Evolutionary conservation across 2,113 vertebrate species (phyloP).

Genomic region (Mustela lutreola): DNA sequence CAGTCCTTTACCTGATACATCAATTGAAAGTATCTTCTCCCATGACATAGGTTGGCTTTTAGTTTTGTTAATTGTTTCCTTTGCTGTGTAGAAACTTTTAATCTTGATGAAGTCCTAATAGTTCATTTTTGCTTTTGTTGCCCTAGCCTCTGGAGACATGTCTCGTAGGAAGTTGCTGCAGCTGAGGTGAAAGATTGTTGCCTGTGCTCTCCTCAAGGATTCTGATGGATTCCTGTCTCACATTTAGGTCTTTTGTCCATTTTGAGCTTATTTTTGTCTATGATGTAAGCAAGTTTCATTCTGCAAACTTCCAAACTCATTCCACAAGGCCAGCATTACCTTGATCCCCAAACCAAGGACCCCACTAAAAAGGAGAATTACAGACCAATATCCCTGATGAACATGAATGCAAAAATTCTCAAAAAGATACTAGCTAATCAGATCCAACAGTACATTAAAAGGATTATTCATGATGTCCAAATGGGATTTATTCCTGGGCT

Average conservation of each 20-base stretch:
- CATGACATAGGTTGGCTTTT: background rate
- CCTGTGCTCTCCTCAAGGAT: background rate
- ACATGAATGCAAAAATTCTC: background rate
- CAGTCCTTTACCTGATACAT: background rate
- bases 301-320: background rate
- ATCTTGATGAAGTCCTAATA: background rate
- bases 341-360: background rate
- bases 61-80: background rate
- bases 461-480: background rate
- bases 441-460: background rate
- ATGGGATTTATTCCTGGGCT: background rate
- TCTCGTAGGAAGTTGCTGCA: background rate
- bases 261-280: background rate
- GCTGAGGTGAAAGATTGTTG: background rate
- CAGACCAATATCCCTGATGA: background rate
- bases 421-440: background rate
- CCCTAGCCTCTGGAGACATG: background rate
- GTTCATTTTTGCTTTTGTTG: background rate
- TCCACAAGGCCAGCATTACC: background rate
- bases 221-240: background rate
- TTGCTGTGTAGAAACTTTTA: background rate
- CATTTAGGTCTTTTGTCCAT: no score
- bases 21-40: background rate
- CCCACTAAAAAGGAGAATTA: background rate
- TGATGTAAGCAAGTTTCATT: background rate